Evolutionary conservation across 1,140 invertebrate genomes (phyloP).

Genomic region (Hestina assimilis): DNA sequence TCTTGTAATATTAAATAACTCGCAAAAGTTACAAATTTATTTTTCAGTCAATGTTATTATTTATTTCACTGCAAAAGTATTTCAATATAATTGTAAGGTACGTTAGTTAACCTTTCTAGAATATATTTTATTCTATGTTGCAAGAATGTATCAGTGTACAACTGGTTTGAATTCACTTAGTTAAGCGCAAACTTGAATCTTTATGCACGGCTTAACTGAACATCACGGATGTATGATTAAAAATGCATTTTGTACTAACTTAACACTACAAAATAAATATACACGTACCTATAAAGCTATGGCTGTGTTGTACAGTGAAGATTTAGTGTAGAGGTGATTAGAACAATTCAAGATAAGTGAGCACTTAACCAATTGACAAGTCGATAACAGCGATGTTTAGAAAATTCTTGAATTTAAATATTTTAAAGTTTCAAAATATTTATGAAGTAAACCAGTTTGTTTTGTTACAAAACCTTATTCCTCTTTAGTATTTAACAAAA

Average conservation of each 20-base stretch:
- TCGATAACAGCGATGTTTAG: slow-evolving; percentile 20
- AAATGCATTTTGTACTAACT: too few relatives aligned
- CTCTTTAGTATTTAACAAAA: too few relatives aligned
- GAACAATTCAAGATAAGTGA: slow-evolving; percentile 24
- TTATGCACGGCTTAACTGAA: neutral
- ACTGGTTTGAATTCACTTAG: slow-evolving; percentile 21
- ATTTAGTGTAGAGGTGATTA: neutral
- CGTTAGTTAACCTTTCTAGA: neutral
- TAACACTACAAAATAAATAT: too few relatives aligned
- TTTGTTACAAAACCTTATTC: too few relatives aligned
- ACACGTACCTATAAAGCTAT: too few relatives aligned
- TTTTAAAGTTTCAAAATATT: slow-evolving; percentile 4
- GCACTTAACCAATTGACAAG: slow-evolving; percentile 40
- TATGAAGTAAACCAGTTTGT: slow-evolving; percentile 16
- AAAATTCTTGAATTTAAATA: slow-evolving; percentile 2
- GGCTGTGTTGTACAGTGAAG: neutral
- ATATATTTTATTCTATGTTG: neutral
- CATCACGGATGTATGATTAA: too few relatives aligned
- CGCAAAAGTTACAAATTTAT: too few relatives aligned
- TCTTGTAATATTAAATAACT: too few relatives aligned
- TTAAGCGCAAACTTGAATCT: slow-evolving; percentile 2
- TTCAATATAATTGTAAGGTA: too few relatives aligned
- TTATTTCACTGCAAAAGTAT: too few relatives aligned
- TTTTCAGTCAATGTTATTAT: too few relatives aligned
- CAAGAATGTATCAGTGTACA: neutral